Conservation (phyloP, 2,888 invertebrate genomes). For the Quadroppia sp. region DNA sequence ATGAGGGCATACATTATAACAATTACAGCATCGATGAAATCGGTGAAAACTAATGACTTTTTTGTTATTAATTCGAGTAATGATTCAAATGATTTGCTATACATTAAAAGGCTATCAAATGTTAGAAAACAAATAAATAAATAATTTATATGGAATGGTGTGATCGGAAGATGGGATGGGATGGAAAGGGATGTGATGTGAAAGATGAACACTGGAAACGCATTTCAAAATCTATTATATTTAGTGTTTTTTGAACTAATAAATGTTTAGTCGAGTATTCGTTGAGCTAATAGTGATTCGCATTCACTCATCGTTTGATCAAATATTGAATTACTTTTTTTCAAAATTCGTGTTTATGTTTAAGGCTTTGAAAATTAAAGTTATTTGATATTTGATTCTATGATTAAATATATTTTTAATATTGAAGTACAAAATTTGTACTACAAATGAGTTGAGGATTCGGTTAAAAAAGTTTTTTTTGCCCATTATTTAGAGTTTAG, state of each 20-base stretch:
- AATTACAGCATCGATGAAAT: too few relatives aligned
- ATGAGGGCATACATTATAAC: too few relatives aligned
- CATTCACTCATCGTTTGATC: slow-evolving; percentile 1
- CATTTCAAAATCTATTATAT: not conserved
- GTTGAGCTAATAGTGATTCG: not conserved
- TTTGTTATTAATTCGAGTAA: not conserved
- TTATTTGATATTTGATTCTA: not conserved
- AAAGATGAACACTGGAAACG: not conserved
- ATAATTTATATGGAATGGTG: not conserved
- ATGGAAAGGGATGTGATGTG: not conserved
- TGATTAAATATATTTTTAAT: not conserved
- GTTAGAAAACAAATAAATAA: not conserved
- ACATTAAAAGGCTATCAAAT: not conserved
- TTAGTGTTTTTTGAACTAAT: too few relatives aligned
- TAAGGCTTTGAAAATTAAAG: not conserved
- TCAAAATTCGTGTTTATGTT: not conserved
- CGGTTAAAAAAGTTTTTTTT: too few relatives aligned
- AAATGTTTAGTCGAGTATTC: too few relatives aligned
- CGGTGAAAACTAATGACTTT: too few relatives aligned
- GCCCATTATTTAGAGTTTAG: not conserved
- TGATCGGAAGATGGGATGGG: not conserved
- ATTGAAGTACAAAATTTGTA: too few relatives aligned
- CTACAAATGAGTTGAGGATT: too few relatives aligned
- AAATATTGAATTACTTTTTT: slow-evolving; percentile 20
- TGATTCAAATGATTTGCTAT: not conserved